Base-by-base conservation (phyloP, 2,113 vertebrate genomes). In the Chaetodon auriga region DNA sequence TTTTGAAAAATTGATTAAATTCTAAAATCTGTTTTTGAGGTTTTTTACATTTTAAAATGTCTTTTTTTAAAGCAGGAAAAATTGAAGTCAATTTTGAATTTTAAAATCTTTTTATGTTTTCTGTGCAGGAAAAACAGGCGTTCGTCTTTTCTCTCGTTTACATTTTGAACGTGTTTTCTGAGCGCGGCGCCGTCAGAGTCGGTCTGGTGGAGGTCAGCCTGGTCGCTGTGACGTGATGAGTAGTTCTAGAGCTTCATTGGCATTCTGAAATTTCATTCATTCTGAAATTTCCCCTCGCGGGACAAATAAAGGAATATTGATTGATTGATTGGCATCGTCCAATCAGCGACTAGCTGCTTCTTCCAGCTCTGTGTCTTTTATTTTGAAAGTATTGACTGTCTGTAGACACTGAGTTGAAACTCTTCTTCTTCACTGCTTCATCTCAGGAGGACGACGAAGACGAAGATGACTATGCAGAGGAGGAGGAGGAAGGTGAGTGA, bases 401-500 rank as follows among this genome's bases (percentile, higher is more conserved):
- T 49, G 35, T 14, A 25, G 4, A 38, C 4, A 45, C 45, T 41
- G 13, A 38, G 30, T 21, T 14, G 12, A 53, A 69, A 30, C 12
- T 30, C 7, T 10, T 69, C 12, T 23, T 66, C n/a, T 21, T 41
- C 23, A 30, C 2, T 41, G 38, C 36, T 72, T 60, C 43, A 10
- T 64, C 45, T 48, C 64, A 93, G 91, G 92, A 92, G 5, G 92
- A 92, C 0, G 88, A 91, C 0, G 90, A 91, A 1, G 89, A 90
- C 5, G 89, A 93, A 36, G 92, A 92, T 0, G 91, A 92, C 68
- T 88, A 84, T 15, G 90, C 57, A 36, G 92, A 93, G 21, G 92
- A 89, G 58, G 90, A 93, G 41, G 90, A 91, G 45, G 92, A 93
- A 87, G 92, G 89, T 91, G 58, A 91, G 87, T 81, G 53, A 46